These are phyloP conservation scores for Melopsittacus undulatus DNA, from an alignment of 2,797 vertebrate genomes.

Conservation along the genomic window DNA sequence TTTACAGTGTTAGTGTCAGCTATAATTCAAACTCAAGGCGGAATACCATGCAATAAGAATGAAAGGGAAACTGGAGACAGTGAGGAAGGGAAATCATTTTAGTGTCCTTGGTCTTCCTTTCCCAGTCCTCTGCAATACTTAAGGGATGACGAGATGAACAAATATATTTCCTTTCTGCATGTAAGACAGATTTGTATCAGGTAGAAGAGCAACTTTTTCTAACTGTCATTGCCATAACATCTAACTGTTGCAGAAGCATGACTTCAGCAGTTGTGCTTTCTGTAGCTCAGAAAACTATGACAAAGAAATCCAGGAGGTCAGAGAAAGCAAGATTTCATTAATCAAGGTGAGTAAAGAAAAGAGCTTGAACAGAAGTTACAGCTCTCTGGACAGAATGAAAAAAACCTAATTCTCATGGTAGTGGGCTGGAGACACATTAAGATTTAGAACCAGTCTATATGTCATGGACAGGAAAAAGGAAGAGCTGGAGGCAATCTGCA, in stretches of 20 bases:
- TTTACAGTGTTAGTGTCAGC: neutral
- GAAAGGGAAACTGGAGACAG: neutral
- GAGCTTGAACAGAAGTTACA: neutral
- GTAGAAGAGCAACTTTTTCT: neutral
- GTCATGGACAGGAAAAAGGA: neutral
- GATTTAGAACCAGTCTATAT: neutral
- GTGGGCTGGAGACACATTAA: neutral
- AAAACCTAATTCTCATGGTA: neutral
- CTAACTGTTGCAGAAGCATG: neutral
- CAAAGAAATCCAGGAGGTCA: neutral
- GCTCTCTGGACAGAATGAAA: neutral
- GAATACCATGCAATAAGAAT: neutral
- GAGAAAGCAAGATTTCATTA: constrained; percentile 17
- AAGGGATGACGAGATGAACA: neutral
- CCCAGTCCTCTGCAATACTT: neutral
- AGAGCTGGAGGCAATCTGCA: neutral
- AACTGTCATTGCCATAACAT: neutral
- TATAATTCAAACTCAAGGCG: neutral
- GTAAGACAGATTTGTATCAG: neutral
- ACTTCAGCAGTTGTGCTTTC: neutral
- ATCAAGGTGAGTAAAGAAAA: neutral
- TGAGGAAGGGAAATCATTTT: neutral
- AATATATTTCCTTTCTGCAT: neutral
- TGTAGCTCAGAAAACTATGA: neutral
- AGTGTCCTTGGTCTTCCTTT: neutral